Evolutionary conservation across 2,797 vertebrate species (phyloP).

Genomic region (Cuculus canorus): DNA sequence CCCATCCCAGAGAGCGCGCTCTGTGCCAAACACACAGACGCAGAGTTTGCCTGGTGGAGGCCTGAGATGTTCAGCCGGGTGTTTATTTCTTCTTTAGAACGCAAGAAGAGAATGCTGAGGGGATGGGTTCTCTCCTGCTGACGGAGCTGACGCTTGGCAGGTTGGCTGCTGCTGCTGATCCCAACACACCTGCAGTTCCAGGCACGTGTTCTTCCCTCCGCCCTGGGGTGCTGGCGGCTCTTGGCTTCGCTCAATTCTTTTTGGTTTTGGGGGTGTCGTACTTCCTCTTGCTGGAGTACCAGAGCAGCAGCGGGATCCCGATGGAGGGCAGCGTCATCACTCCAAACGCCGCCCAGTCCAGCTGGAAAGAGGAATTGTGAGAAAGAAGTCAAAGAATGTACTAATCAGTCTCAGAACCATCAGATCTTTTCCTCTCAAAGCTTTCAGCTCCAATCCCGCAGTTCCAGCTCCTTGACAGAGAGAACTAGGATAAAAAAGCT

Average conservation of each 20-base stretch:
- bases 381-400: not conserved
- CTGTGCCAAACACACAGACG: not conserved
- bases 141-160: not conserved
- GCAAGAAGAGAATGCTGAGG: not conserved
- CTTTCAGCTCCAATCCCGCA: not conserved
- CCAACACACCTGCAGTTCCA: not conserved
- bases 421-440: not conserved
- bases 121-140: rapidly evolving
- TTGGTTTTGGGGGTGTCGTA: constrained; percentile 92
- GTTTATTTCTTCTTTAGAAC: not conserved
- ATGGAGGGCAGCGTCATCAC: constrained; percentile 98
- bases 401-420: not conserved
- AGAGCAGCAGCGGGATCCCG: constrained; percentile 92
- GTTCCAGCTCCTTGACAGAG: not conserved
- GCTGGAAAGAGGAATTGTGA: constrained; percentile 67
- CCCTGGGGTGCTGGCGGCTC: not conserved
- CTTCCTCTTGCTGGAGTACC: constrained; percentile 97
- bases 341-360: constrained; percentile 96
- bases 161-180: not conserved
- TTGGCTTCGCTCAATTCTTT: constrained; percentile 84
- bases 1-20: not conserved
- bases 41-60: too few species aligned
- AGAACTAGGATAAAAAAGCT: not conserved
- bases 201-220: not conserved
- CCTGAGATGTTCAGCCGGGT: not conserved